Percentiles rank a stretch among this genome's conserved stretches.
Evolutionary conservation across 2,797 vertebrate species (phyloP).

Genomic region (Enteromius radiatus): DNA sequence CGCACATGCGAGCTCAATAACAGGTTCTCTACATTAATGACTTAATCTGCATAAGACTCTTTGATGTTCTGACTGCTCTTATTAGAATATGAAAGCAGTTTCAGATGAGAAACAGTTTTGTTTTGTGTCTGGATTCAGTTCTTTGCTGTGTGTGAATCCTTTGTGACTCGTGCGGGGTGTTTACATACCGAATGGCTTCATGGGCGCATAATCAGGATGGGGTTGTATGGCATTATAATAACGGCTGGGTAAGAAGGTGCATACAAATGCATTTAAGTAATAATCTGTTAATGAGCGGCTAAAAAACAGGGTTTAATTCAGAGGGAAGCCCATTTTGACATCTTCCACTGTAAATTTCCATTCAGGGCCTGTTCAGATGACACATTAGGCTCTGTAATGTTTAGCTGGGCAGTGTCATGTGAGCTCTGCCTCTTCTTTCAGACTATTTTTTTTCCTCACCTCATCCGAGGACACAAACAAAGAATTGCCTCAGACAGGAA

Average conservation of each 20-base stretch:
- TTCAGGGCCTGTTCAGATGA: conserved; percentile 33
- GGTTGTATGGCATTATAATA: conserved; percentile 12
- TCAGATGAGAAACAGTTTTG: conserved; percentile 24
- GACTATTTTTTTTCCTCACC: conserved; percentile 25
- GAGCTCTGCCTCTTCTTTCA: conserved; percentile 33
- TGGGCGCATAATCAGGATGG: neutral
- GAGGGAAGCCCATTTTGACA: conserved; percentile 37
- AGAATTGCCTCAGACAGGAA: conserved; percentile 51
- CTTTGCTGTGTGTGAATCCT: conserved; percentile 36
- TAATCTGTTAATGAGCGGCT: conserved; percentile 44
- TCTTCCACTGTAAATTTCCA: conserved; percentile 63
- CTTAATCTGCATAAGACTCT: conserved; percentile 49
- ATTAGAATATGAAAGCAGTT: conserved; percentile 50
- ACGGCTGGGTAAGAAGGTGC: conserved; percentile 3
- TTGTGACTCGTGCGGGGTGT: conserved; percentile 19
- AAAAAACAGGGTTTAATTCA: conserved; percentile 68
- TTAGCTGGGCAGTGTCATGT: conserved; percentile 53
- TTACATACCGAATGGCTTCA: conserved; percentile 20
- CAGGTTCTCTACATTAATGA: conserved; percentile 38
- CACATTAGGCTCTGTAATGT: conserved; percentile 42
- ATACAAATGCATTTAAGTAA: conserved; percentile 7
- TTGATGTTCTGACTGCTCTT: conserved; percentile 43
- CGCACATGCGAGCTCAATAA: conserved; percentile 16
- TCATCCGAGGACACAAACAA: conserved; percentile 46
- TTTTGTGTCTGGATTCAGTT: conserved; percentile 32